These are phyloP conservation scores for Muntiacus reevesi DNA, from an alignment of 2,113 vertebrate genomes.

Conservation along the genomic window DNA sequence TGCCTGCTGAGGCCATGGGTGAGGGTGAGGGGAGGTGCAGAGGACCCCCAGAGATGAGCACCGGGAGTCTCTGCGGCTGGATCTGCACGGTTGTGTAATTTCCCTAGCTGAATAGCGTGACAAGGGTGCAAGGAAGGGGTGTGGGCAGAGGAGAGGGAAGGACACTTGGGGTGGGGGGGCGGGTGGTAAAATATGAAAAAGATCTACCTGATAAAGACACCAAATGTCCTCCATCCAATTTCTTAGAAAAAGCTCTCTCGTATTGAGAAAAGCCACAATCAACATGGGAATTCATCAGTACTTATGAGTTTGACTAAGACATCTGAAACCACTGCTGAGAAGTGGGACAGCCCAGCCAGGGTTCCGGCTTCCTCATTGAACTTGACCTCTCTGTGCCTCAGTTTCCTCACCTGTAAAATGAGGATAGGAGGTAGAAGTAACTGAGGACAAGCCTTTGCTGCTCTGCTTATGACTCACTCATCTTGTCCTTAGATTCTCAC, in stretches of 20 bases:
- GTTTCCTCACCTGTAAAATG: not conserved
- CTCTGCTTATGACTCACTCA: not conserved
- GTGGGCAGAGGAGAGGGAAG: not conserved
- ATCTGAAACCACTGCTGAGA: not conserved
- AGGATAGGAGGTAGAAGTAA: not conserved
- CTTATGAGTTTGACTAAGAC: not conserved
- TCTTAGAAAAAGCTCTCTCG: constrained; percentile 30
- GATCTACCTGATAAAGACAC: not conserved
- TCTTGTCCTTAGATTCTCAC: not conserved
- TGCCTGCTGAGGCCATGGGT: not conserved
- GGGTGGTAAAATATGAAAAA: not conserved
- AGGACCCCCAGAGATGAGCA: not conserved
- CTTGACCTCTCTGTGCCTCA: not conserved
- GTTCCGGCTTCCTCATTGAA: too few relatives aligned
- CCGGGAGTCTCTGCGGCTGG: not conserved
- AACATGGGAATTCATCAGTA: not conserved
- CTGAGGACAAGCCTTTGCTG: not conserved
- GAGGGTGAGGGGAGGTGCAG: not conserved
- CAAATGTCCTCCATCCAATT: not conserved
- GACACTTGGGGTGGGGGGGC: not conserved
- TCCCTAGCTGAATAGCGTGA: not conserved
- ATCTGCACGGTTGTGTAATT: not conserved
- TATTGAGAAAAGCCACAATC: not conserved
- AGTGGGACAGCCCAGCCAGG: not conserved
- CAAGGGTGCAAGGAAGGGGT: not conserved